Evolutionary conservation across 2,113 vertebrate genomes (phyloP).

Genomic region (Poeciliopsis occidentalis): DNA sequence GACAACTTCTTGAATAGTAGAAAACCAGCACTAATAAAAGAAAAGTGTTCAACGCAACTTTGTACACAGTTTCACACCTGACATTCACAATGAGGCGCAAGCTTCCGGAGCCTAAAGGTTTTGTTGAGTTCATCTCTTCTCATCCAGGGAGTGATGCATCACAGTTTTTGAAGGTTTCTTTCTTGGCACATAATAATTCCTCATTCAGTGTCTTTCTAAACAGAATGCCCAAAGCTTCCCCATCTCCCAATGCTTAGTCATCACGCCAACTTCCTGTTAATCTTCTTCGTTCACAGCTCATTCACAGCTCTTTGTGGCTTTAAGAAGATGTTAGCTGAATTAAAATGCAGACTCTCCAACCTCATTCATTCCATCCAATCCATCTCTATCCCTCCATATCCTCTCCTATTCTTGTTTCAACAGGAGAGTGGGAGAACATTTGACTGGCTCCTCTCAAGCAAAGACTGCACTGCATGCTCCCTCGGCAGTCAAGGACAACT

Average conservation of each 20-base stretch:
- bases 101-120: constrained; percentile 4
- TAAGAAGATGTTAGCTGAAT: constrained; percentile 43
- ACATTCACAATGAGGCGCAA: background rate
- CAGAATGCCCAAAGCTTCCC: constrained; percentile 46
- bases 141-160: constrained; percentile 20
- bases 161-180: constrained; percentile 22
- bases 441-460: constrained; percentile 67
- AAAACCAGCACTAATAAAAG: background rate
- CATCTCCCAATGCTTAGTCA: constrained; percentile 64
- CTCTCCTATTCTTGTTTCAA: constrained; percentile 64
- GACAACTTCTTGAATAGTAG: background rate
- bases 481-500: constrained; percentile 73
- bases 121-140: constrained; percentile 3
- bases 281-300: constrained; percentile 36
- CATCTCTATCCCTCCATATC: constrained; percentile 27
- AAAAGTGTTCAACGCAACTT: background rate
- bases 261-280: constrained; percentile 61
- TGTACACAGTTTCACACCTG: background rate
- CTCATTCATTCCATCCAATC: constrained; percentile 19
- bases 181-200: constrained; percentile 51
- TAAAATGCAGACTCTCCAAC: constrained; percentile 34
- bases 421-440: constrained; percentile 53
- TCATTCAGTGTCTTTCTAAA: constrained; percentile 57
- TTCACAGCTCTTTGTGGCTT: constrained; percentile 45
- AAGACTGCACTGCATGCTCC: constrained; percentile 47